These are phyloP conservation scores for Vesta saturnalis DNA, from an alignment of 2,888 invertebrate genomes.

Conservation along the genomic window DNA sequence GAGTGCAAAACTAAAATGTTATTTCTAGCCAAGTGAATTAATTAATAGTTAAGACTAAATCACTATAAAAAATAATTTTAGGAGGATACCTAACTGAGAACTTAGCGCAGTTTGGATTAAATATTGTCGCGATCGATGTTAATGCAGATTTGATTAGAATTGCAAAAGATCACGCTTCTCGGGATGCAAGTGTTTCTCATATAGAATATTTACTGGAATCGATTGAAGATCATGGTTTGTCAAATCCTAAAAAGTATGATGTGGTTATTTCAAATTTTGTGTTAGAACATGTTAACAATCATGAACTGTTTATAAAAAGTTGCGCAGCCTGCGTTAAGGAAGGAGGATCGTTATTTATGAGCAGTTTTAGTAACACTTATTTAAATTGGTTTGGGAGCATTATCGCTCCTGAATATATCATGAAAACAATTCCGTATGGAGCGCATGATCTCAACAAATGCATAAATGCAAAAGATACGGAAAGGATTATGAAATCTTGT, in stretches of 20 bases:
- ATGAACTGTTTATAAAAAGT: slow-evolving; percentile 73
- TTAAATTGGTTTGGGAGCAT: slow-evolving; percentile 77
- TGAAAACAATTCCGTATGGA: slow-evolving; percentile 79
- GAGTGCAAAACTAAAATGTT: background rate
- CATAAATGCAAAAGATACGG: background rate
- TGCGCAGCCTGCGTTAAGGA: slow-evolving; percentile 69
- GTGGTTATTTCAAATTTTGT: slow-evolving; percentile 90
- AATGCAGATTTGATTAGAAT: slow-evolving; percentile 73
- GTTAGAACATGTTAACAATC: slow-evolving; percentile 85
- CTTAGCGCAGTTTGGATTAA: slow-evolving; percentile 81
- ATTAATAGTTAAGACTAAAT: background rate
- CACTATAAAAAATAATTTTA: no score
- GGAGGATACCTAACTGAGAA: slow-evolving; percentile 65
- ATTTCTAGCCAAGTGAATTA: background rate
- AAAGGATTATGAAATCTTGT: background rate
- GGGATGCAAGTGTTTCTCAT: slow-evolving; percentile 60
- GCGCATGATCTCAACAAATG: slow-evolving; percentile 69
- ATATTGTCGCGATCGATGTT: slow-evolving; percentile 85
- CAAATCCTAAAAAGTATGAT: slow-evolving; percentile 71
- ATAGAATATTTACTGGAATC: slow-evolving; percentile 65
- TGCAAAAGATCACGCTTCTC: slow-evolving; percentile 72
- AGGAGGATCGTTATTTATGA: slow-evolving; percentile 75
- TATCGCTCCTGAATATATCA: slow-evolving; percentile 78
- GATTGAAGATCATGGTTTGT: slow-evolving; percentile 65
- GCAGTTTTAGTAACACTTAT: slow-evolving; percentile 71